Conservation (phyloP, 2,888 invertebrate genomes). For the Arrhopalites spinosus region DNA sequence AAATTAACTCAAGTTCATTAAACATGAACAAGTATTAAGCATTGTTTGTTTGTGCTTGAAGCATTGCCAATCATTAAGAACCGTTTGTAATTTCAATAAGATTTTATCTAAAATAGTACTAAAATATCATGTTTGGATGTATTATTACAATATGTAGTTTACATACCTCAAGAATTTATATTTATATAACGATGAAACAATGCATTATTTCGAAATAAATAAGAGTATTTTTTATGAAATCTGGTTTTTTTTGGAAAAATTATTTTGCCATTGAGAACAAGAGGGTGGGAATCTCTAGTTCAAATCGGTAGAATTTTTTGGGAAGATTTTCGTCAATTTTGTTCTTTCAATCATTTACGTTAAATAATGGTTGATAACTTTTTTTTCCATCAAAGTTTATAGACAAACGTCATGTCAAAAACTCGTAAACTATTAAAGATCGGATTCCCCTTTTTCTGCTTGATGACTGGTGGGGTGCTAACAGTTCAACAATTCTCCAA, state of each 20-base stretch:
- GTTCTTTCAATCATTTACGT: not conserved
- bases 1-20: no score
- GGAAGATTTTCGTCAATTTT: no score
- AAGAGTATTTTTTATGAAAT: no score
- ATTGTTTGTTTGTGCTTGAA: not conserved
- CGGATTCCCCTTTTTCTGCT: conserved; percentile 74
- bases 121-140: not conserved
- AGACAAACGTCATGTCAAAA: not conserved
- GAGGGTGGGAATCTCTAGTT: not conserved
- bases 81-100: not conserved
- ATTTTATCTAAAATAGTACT: not conserved
- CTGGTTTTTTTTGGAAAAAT: no score
- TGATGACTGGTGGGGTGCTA: conserved; percentile 78
- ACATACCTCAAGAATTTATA: no score
- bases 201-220: no score
- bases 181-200: no score
- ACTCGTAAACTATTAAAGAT: conserved; percentile 63
- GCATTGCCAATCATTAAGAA: not conserved
- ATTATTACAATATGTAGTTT: not conserved
- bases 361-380: not conserved
- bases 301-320: not conserved
- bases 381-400: not conserved
- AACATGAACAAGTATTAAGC: not conserved
- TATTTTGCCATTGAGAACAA: no score
- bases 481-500: conserved; percentile 75